Percentiles rank a stretch among this genome's conserved stretches.
These are phyloP conservation scores for Hydropsyche betteni DNA, from an alignment of 2,888 invertebrate species.

Conservation along the genomic window DNA sequence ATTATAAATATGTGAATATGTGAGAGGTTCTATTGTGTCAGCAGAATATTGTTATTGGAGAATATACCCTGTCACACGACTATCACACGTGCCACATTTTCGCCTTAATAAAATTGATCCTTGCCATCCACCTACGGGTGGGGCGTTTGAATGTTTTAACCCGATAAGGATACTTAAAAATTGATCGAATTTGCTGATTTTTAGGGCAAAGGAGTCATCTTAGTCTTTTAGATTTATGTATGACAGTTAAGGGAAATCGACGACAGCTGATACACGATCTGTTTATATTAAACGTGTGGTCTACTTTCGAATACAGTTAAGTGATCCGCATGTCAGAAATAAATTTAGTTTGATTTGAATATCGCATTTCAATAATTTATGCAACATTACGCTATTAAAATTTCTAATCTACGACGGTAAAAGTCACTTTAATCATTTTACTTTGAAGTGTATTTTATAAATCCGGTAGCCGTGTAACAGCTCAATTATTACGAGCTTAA, in stretches of 20 bases:
- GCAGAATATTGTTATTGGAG: slow-evolving; percentile 48
- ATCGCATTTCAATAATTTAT: too few relatives aligned
- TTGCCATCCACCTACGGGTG: neutral
- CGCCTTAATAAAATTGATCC: slow-evolving; percentile 44
- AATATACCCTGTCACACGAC: slow-evolving; percentile 44
- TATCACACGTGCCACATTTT: slow-evolving; percentile 47
- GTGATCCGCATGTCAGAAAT: too few relatives aligned
- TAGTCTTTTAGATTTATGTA: slow-evolving; percentile 1
- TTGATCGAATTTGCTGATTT: neutral
- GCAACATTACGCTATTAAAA: too few relatives aligned
- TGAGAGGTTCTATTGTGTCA: slow-evolving; percentile 49
- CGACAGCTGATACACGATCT: neutral
- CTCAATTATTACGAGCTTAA: too few relatives aligned
- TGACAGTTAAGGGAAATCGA: neutral
- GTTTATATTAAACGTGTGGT: too few relatives aligned
- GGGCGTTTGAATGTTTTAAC: slow-evolving; percentile 9
- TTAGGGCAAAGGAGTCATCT: slow-evolving; percentile 3
- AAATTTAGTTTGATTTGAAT: too few relatives aligned
- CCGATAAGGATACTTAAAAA: slow-evolving; percentile 34
- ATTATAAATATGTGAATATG: slow-evolving; percentile 50
- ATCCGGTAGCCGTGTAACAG: too few relatives aligned
- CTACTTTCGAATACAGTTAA: too few relatives aligned
- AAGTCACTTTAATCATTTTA: too few relatives aligned
- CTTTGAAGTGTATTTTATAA: too few relatives aligned
- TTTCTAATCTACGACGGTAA: too few relatives aligned